Conservation (phyloP, 2,113 vertebrate genomes). For the Azemiops feae region DNA sequence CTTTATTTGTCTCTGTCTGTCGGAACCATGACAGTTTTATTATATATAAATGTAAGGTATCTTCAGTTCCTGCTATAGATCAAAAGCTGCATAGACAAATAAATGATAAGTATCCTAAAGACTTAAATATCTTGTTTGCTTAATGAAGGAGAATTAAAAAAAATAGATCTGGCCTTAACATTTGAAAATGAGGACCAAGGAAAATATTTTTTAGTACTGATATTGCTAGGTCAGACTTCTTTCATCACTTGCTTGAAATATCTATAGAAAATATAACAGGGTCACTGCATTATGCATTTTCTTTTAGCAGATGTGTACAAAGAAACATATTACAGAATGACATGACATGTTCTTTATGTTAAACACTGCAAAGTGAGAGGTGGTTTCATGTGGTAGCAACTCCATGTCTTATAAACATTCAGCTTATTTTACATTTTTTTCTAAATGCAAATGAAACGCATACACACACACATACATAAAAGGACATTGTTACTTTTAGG, state of each 20-base stretch:
- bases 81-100: not conserved
- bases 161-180: not conserved
- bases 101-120: not conserved
- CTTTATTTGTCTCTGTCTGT: too few species aligned
- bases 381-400: not conserved
- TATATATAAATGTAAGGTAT: not conserved
- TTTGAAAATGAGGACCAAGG: not conserved
- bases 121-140: not conserved
- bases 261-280: not conserved
- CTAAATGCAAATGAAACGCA: conserved; percentile 38
- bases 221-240: too few species aligned
- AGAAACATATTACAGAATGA: too few species aligned
- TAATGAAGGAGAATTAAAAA: not conserved
- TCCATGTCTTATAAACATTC: not conserved
- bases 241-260: not conserved
- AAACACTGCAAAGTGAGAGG: not conserved
- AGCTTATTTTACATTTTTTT: conserved; percentile 26
- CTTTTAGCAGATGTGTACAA: not conserved
- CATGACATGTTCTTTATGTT: not conserved
- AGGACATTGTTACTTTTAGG: not conserved
- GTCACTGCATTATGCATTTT: not conserved
- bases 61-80: not conserved
- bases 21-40: not conserved
- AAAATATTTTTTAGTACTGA: not conserved
- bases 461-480: not conserved